A percentile compares a stretch with the other conserved stretches of the same genome.
Conservation (phyloP, 2,113 vertebrate genomes). For the Oreochromis spilurus region DNA sequence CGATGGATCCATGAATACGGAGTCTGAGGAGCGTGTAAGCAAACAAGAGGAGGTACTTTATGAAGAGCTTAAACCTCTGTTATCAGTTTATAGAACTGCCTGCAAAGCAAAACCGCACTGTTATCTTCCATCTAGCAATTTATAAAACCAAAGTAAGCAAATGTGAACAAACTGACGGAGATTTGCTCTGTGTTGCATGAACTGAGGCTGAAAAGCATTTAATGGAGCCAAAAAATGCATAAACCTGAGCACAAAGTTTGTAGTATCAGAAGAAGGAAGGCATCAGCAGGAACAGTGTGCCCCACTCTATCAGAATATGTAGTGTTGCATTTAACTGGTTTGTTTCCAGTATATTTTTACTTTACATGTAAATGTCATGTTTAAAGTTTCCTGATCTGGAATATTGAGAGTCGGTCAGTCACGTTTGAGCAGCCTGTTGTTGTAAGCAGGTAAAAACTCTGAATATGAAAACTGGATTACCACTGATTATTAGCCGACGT, state of each 20-base stretch:
- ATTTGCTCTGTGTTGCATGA: not conserved
- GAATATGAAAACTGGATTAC: not conserved
- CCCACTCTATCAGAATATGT: not conserved
- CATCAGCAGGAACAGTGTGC: not conserved
- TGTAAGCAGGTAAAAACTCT: not conserved
- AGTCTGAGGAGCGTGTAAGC: not conserved
- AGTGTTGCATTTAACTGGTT: not conserved
- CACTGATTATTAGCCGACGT: not conserved
- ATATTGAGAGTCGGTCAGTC: not conserved
- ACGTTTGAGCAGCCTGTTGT: accelerated
- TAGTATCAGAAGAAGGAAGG: not conserved
- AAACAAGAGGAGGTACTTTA: not conserved
- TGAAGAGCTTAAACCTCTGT: slow-evolving; percentile 1
- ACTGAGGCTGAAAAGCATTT: not conserved
- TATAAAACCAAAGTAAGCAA: not conserved
- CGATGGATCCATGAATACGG: slow-evolving; percentile 3
- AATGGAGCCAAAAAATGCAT: not conserved
- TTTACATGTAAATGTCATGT: not conserved
- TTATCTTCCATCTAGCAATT: not conserved
- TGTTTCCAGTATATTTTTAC: accelerated
- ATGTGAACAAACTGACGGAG: not conserved
- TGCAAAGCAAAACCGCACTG: not conserved
- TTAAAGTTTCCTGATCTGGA: not conserved
- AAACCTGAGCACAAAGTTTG: not conserved
- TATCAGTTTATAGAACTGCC: slow-evolving; percentile 22